Percentiles rank a stretch among this genome's conserved stretches.
phyloP scores from a whole-genome alignment of 2,797 vertebrate genomes.

The Sebastes umbrosus region DNA sequence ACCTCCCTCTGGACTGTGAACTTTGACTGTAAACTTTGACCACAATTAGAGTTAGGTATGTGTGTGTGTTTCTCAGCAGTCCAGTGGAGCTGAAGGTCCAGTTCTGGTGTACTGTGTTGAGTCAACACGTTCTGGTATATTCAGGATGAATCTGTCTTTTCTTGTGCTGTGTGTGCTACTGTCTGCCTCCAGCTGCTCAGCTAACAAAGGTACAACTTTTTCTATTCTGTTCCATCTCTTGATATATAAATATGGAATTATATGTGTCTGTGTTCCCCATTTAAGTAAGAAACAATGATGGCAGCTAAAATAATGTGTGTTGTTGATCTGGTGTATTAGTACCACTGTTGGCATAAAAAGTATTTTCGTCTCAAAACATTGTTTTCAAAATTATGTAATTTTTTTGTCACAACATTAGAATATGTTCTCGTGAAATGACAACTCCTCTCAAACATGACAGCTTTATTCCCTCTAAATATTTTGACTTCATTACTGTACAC shows the following conservation, averaged over 20 bases:
- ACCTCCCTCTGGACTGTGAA: constrained; percentile 28
- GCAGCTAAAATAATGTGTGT: neutral
- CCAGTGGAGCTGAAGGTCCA: neutral
- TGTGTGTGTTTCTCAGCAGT: neutral
- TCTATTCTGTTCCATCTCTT: neutral
- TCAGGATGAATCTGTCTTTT: constrained; percentile 31
- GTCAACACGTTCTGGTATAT: neutral
- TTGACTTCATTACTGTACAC: neutral
- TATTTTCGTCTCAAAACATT: neutral
- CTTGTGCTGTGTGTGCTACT: constrained; percentile 41
- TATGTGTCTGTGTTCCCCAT: neutral
- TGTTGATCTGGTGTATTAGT: neutral
- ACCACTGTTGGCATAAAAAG: neutral
- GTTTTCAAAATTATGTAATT: neutral
- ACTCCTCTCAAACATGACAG: neutral
- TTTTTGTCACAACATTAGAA: neutral
- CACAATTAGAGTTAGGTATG: neutral
- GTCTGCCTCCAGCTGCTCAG: constrained; percentile 37
- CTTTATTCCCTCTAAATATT: neutral
- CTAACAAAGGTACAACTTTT: constrained; percentile 42
- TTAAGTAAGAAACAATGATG: neutral
- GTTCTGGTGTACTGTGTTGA: neutral
- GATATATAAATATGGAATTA: neutral
- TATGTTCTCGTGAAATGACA: neutral
- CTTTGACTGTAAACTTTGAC: constrained; percentile 50